phyloP scores from a whole-genome alignment of 2,797 vertebrate species.

The Thamnophis elegans region DNA sequence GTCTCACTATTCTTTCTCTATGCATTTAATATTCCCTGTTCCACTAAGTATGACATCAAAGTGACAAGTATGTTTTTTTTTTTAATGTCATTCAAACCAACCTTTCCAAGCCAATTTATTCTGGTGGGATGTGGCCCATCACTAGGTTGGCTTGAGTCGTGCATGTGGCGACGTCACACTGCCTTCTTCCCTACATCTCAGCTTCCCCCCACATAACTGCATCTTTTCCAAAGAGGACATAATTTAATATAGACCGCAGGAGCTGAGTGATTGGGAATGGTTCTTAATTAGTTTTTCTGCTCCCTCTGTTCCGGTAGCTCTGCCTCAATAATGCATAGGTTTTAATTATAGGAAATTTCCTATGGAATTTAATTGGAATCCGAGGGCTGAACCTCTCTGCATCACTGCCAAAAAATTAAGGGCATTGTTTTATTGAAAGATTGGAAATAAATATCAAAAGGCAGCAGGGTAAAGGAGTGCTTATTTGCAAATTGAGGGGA shows the following conservation, averaged over 20 bases:
- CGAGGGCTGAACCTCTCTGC: not conserved
- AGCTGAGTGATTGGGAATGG: slow-evolving; percentile 20
- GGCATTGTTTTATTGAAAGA: slow-evolving; percentile 39
- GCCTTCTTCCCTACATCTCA: not conserved
- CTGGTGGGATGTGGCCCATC: not conserved
- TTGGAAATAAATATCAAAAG: slow-evolving; percentile 38
- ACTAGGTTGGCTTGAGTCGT: not conserved
- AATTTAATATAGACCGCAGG: slow-evolving; percentile 12
- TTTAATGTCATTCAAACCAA: not conserved
- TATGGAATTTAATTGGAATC: slow-evolving; percentile 42
- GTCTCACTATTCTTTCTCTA: not conserved
- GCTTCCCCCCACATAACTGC: not conserved
- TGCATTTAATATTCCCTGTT: not conserved
- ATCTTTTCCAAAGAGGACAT: slow-evolving; percentile 13
- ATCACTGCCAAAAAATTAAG: slow-evolving; percentile 19
- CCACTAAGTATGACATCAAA: not conserved
- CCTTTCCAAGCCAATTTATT: not conserved
- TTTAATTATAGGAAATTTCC: slow-evolving; percentile 41
- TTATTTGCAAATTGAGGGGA: slow-evolving; percentile 22
- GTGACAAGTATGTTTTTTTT: not conserved
- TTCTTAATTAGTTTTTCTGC: slow-evolving; percentile 27
- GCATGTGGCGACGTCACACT: not conserved
- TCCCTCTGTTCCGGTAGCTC: not conserved
- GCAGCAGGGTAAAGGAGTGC: slow-evolving; percentile 17
- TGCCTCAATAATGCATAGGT: slow-evolving; percentile 26